Evolutionary conservation across 2,888 invertebrate species (phyloP), one percentile per base, ranked within the genome.

Genomic region (Cremastobaeus sp.): DNA sequence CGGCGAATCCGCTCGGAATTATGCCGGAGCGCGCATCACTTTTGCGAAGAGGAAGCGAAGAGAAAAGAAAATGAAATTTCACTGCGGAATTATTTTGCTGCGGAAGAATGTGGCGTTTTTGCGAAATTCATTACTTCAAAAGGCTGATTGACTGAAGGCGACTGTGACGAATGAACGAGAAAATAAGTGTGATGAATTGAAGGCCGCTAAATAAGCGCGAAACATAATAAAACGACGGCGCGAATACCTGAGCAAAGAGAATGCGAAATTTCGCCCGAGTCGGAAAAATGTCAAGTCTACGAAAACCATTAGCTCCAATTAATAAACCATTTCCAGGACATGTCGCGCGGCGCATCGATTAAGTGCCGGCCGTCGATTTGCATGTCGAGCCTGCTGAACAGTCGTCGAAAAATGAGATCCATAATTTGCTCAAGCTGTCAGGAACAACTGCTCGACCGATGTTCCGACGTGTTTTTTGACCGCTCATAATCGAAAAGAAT

Each of bases 391-490:
- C 8, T 12, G 34, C 3, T 34, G 52, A 35, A 35, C 14, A 17
- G 17, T 39, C 28, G 34, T 21, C 37, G 47, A 59, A 59, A 50
- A 68, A 68, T 59, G 68, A 12, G 39, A 47, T 57, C 32, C 12
- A 48, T 57, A 66, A 66, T 57, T 66, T 66, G 28, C 34, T 39
- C 37, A n/a, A n/a, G 14, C 32, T 57, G 68, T 59, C 54, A 20
- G 5, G 25, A 28, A 57, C 68, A 59, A 59, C 41, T 48, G 68
- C 34, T 68, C 48, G 12, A 41, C 32, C 41, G 43, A 14, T 43
- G 34, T 52, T 52, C 43, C 20, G 39, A 1, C 20, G 21, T 41
- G 21, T 62, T 39, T 37, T 45, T 62, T 37, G 20, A 50, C 60
- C 60, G 60, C 39, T 62, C 50, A 41, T 62, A 50, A 62, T 50